Conservation (phyloP, 23 tunicate genomes). For the Ciona savignyi region DNA sequence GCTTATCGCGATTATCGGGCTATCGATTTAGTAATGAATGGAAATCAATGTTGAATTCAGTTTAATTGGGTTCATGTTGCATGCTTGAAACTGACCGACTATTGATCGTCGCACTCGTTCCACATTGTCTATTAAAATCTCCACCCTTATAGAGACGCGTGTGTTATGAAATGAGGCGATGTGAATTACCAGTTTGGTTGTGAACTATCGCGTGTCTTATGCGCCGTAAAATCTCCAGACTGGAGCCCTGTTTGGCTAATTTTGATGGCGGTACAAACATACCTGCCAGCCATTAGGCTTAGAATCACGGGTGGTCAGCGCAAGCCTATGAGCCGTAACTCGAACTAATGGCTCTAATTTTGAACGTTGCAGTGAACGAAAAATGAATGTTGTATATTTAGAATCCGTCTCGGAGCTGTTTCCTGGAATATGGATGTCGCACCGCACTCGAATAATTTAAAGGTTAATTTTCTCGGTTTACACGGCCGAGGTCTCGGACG, state of each 20-base stretch:
- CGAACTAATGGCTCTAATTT: background rate
- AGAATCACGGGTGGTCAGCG: background rate
- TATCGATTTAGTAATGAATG: background rate
- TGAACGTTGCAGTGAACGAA: background rate
- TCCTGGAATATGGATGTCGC: background rate
- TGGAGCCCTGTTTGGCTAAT: conserved; percentile 1
- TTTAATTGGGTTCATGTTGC: background rate
- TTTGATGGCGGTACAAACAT: background rate
- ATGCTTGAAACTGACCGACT: background rate
- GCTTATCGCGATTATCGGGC: background rate
- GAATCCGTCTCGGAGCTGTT: background rate
- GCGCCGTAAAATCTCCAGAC: background rate
- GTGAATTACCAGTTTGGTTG: no score
- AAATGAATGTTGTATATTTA: background rate
- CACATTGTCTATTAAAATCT: background rate
- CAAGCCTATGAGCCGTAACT: background rate
- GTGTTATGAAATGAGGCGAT: background rate
- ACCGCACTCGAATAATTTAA: background rate
- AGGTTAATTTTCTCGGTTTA: background rate
- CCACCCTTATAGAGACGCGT: background rate
- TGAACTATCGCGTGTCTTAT: background rate
- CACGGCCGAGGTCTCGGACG: no score
- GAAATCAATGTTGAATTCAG: background rate
- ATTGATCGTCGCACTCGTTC: background rate
- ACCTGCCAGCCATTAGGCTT: background rate